Evolutionary conservation across 37 sponge, comb jelly and placozoan species (phyloP).

Genomic region (Axinella damicornis): DNA sequence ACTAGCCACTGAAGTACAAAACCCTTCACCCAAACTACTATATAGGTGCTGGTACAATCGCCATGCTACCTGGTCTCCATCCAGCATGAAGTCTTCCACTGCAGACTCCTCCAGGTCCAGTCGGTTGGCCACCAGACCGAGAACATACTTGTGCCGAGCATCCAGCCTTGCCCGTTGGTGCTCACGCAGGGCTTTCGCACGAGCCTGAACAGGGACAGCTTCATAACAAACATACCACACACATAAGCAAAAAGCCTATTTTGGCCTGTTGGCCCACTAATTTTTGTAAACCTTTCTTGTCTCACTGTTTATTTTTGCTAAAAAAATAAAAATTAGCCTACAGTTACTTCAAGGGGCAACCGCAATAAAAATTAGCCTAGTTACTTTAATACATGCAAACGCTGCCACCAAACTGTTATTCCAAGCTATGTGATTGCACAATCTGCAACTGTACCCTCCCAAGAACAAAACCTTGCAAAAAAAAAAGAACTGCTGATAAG

Average conservation of each 20-base stretch:
- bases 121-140: slow-evolving; percentile 60
- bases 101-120: slow-evolving; percentile 51
- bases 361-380: not conserved
- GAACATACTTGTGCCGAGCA: slow-evolving; percentile 70
- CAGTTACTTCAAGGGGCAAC: too few species aligned
- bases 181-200: slow-evolving; percentile 69
- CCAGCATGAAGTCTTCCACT: slow-evolving; percentile 82
- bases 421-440: too few species aligned
- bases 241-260: too few species aligned
- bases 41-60: too few species aligned
- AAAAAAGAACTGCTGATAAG: too few species aligned
- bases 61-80: slow-evolving; percentile 88
- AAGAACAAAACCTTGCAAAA: too few species aligned
- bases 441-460: too few species aligned
- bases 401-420: too few species aligned
- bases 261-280: too few species aligned
- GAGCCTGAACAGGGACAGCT: slow-evolving; percentile 39
- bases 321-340: not conserved
- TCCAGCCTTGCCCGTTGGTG: slow-evolving; percentile 71
- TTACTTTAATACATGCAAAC: too few species aligned
- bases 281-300: not conserved
- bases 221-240: slow-evolving; percentile 34
- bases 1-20: too few species aligned
- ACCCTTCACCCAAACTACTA: too few species aligned
- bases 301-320: not conserved